phyloP scores from a whole-genome alignment of 2,888 invertebrate genomes.

The Antheraea yamamai region DNA sequence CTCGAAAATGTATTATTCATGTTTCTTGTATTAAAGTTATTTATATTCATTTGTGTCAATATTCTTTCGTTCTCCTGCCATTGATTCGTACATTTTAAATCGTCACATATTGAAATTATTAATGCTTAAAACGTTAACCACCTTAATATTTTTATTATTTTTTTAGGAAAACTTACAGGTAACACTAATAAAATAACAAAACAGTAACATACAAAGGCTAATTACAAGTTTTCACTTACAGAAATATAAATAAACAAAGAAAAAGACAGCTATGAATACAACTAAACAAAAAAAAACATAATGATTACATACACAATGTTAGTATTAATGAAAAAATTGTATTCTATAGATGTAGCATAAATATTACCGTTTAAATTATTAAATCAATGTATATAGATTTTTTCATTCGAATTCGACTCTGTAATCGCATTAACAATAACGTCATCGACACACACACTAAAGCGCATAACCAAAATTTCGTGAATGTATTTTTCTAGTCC shows the following conservation, averaged over 20 bases:
- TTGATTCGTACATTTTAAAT: background rate
- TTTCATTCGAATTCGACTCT: slow-evolving; percentile 60
- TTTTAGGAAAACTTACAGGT: too few relatives aligned
- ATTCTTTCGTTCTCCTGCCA: background rate
- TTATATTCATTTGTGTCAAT: background rate
- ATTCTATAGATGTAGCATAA: slow-evolving; percentile 25
- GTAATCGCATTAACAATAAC: slow-evolving; percentile 80
- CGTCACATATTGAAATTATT: background rate
- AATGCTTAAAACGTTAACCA: background rate
- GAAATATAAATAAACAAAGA: too few relatives aligned
- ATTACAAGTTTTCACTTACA: too few relatives aligned
- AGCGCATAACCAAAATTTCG: slow-evolving; percentile 68
- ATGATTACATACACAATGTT: too few relatives aligned
- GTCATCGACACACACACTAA: slow-evolving; percentile 74
- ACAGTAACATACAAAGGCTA: too few relatives aligned
- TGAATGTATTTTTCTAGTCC: slow-evolving; percentile 78
- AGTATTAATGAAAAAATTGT: background rate
- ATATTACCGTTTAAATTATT: too few relatives aligned
- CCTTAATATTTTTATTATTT: too few relatives aligned
- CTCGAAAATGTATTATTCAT: background rate
- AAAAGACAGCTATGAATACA: too few relatives aligned
- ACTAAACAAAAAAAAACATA: too few relatives aligned
- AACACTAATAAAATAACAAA: too few relatives aligned
- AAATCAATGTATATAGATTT: too few relatives aligned
- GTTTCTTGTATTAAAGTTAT: background rate